A percentile compares a stretch with the other conserved stretches of the same genome.
These are phyloP conservation scores for Artibeus lituratus DNA, from an alignment of 2,797 vertebrate genomes.

Conservation along the genomic window DNA sequence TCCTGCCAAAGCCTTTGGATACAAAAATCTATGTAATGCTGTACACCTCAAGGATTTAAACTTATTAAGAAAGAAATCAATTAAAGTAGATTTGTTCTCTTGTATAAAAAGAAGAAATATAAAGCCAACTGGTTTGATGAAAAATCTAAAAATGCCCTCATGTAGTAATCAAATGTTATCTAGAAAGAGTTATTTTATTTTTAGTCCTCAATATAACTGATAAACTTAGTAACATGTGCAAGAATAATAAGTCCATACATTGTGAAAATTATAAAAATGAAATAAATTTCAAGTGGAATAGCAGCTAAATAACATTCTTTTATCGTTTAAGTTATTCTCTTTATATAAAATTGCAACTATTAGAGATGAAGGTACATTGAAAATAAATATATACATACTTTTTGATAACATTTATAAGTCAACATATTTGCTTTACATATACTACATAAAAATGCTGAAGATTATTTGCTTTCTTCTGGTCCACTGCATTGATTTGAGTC, in stretches of 20 bases:
- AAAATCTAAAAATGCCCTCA: not conserved
- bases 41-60: not conserved
- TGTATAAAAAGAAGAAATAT: not conserved
- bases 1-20: not conserved
- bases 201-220: not conserved
- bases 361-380: not conserved
- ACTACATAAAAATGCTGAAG: too few species aligned
- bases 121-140: not conserved
- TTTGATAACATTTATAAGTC: not conserved
- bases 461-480: too few species aligned
- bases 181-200: not conserved
- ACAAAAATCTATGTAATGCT: not conserved
- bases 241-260: not conserved
- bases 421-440: not conserved
- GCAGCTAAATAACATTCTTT: not conserved
- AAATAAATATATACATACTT: not conserved
- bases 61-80: not conserved
- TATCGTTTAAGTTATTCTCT: not conserved
- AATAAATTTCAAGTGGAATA: not conserved
- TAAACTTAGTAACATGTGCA: not conserved
- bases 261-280: not conserved
- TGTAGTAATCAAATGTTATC: not conserved
- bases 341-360: not conserved
- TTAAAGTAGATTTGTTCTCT: not conserved
- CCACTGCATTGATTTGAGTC: too few species aligned